Conservation (phyloP, 2,888 invertebrate species). For the Kuschelorhynchus macadamiae region DNA sequence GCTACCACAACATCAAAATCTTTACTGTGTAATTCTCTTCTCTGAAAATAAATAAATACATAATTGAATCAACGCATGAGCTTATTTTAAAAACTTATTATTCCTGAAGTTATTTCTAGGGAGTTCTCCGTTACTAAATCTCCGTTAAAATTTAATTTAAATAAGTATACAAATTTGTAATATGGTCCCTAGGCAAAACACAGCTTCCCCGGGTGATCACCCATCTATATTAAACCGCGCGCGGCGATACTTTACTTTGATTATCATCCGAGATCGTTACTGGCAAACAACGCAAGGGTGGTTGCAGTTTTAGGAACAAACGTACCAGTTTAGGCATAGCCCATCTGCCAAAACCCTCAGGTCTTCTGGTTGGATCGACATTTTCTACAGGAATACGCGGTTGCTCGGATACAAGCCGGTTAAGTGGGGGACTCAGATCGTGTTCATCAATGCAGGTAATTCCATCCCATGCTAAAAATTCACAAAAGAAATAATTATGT, state of each 20-base stretch:
- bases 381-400: slow-evolving; percentile 67
- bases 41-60: slow-evolving; percentile 58
- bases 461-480: slow-evolving; percentile 44
- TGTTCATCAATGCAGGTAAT: slow-evolving; percentile 53
- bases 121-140: too few species aligned
- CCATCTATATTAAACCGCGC: too few species aligned
- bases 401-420: slow-evolving; percentile 65
- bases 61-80: too few species aligned
- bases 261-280: too few species aligned
- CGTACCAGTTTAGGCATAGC: slow-evolving; percentile 69
- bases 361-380: slow-evolving; percentile 67
- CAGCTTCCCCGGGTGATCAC: too few species aligned
- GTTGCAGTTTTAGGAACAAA: too few species aligned
- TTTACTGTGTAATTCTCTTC: slow-evolving; percentile 65
- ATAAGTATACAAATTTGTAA: too few species aligned
- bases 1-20: slow-evolving; percentile 63
- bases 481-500: neutral
- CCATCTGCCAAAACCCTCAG: slow-evolving; percentile 67
- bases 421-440: slow-evolving; percentile 62
- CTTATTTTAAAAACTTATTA: neutral
- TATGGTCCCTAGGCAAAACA: too few species aligned
- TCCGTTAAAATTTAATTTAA: too few species aligned
- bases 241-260: too few species aligned
- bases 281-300: too few species aligned
- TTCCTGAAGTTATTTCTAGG: too few species aligned